Evolutionary conservation across 2,888 invertebrate genomes (phyloP), one percentile per base, ranked within the genome.

Genomic region (Amiota mariae): DNA sequence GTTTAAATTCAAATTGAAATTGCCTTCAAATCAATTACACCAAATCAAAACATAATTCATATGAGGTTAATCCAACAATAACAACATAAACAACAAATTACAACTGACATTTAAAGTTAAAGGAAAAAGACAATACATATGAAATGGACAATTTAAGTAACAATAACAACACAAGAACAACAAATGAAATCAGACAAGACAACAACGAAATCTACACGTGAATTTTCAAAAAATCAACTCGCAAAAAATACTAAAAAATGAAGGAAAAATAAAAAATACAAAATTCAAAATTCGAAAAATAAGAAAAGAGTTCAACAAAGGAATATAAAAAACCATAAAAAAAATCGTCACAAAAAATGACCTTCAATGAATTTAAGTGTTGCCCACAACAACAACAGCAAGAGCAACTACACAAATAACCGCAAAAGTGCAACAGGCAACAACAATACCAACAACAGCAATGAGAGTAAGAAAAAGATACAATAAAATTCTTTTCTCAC

Each of bases 401-500:
- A 49, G 18, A 67, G 51, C 49, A 49, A 18, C 47, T 13, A n/a
- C n/a, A n/a, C n/a, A n/a, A n/a, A n/a, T 49, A 49, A 49, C 59
- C 18, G 63, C 77, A 75, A 72, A 75, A 73, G 72, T 73, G 72
- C 71, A 72, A 76, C 71, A 74, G 72, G 46, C 73, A 78, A 61
- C 24, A 61, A 61, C 24, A 54, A 76, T 64, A 9, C 12, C 51
- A 70, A 70, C 12, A 57, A 15, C 66, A 73, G 57, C 18, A 24
- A 71, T 64, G 72, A 83, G 81, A 79, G 84, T 36, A 36, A 36
- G 36, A 36, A 36, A 36, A 36, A 36, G 36, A 36, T 36, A 36
- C 81, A 81, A 80, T 85, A 84, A 82, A 86, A 85, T 86, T 86
- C 86, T 86, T 86, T 86, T 86, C 86, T 86, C 86, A 86, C 86